Evolutionary conservation across 1,140 invertebrate genomes (phyloP).

Genomic region (Brachionus calyciflorus): DNA sequence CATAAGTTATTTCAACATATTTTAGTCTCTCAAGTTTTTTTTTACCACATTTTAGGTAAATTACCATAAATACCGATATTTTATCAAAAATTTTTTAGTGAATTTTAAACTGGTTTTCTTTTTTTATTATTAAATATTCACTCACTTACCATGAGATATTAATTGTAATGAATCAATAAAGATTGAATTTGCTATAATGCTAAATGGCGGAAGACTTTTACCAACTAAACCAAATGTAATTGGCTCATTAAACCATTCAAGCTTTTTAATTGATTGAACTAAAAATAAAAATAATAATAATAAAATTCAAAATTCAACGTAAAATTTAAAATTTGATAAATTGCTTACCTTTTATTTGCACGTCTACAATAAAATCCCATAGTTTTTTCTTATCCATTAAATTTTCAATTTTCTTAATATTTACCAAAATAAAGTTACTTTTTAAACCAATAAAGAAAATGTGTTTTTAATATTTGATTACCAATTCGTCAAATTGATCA

Average conservation of each 20-base stretch:
- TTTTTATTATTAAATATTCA: neutral
- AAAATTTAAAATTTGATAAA: neutral
- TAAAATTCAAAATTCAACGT: too few relatives aligned
- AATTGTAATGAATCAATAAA: conserved; percentile 25
- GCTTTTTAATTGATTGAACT: conserved; percentile 28
- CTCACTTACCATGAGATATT: conserved; percentile 25
- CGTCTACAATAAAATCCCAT: conserved; percentile 37
- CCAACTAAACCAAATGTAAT: conserved; percentile 20
- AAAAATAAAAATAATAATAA: neutral
- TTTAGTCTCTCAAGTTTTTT: too few relatives aligned
- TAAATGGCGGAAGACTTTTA: neutral
- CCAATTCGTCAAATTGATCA: conserved; percentile 31
- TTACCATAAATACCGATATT: too few relatives aligned
- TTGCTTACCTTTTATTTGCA: conserved; percentile 11
- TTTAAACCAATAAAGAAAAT: too few relatives aligned
- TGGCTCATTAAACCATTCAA: conserved; percentile 45
- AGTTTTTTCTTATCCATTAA: conserved; percentile 15
- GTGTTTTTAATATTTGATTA: too few relatives aligned
- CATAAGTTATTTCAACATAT: too few relatives aligned
- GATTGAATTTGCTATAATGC: neutral
- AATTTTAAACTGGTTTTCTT: too few relatives aligned
- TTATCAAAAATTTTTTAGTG: too few relatives aligned
- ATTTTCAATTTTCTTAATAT: conserved; percentile 6
- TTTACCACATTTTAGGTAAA: too few relatives aligned
- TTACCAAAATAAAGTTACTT: neutral